A percentile compares a stretch with the other conserved stretches of the same genome.
phyloP scores from a whole-genome alignment of 2,888 invertebrate species.

The Calliopum simillimum region DNA sequence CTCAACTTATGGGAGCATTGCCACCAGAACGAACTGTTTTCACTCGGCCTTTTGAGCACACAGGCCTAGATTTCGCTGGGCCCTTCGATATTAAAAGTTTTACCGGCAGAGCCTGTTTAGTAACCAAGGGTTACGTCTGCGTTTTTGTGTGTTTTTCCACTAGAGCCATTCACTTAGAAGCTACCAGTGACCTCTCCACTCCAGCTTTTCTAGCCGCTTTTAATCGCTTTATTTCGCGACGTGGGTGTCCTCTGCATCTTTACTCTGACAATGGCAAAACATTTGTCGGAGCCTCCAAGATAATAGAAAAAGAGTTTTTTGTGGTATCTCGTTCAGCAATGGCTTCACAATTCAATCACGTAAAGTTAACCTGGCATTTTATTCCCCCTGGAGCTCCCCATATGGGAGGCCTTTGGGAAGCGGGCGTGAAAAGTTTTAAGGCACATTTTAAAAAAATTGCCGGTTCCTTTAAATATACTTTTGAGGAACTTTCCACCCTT shows the following conservation, averaged over 20 bases:
- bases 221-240: conserved; percentile 37
- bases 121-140: conserved; percentile 42
- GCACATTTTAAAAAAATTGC: conserved; percentile 36
- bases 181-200: too few species aligned
- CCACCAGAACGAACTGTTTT: too few species aligned
- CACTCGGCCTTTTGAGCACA: too few species aligned
- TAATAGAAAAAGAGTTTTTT: conserved; percentile 31
- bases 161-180: too few species aligned
- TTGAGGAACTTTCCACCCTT: conserved; percentile 40
- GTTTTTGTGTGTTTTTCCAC: too few species aligned
- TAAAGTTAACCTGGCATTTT: conserved; percentile 38
- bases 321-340: background rate
- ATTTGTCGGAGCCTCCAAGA: conserved; percentile 39
- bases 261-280: conserved; percentile 42
- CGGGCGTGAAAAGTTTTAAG: conserved; percentile 38
- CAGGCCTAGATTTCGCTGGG: conserved; percentile 31
- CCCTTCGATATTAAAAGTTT: conserved; percentile 35
- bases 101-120: too few species aligned
- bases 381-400: conserved; percentile 38
- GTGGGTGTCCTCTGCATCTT: conserved; percentile 34
- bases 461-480: conserved; percentile 25
- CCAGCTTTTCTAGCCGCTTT: conserved; percentile 38
- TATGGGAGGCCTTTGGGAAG: too few species aligned
- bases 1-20: too few species aligned
- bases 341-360: too few species aligned